Conservation (phyloP, 64 coral and sea anemone genomes). For the Montipora foliosa region DNA sequence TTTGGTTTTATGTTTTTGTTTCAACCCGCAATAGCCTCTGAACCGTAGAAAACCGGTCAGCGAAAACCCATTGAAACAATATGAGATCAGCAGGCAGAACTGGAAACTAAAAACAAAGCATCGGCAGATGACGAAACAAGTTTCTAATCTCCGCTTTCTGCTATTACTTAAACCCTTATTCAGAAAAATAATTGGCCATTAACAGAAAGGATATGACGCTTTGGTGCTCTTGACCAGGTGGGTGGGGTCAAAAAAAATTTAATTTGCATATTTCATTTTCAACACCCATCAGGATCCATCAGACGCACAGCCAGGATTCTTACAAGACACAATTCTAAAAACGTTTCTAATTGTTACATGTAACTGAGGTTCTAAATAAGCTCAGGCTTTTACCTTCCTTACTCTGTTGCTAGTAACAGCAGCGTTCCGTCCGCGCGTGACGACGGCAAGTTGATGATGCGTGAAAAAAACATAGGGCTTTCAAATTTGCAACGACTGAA, state of each 20-base stretch:
- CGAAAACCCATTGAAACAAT: background rate
- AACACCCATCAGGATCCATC: background rate
- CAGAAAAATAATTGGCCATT: background rate
- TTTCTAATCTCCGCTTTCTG: constrained; percentile 1
- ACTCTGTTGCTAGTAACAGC: background rate
- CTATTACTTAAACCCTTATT: background rate
- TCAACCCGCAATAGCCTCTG: background rate
- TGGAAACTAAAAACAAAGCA: background rate
- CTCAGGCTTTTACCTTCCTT: background rate
- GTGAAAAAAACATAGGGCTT: background rate
- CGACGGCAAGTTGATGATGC: background rate
- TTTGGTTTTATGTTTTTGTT: background rate
- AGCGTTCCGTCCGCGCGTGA: background rate
- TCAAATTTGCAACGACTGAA: background rate
- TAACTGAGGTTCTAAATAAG: background rate
- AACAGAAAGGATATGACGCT: background rate
- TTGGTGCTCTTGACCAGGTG: background rate
- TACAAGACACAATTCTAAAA: background rate
- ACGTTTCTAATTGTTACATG: background rate
- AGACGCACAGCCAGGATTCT: background rate
- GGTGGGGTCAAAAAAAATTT: background rate
- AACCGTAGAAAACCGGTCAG: background rate
- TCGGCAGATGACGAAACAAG: constrained; percentile 13
- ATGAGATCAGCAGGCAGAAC: constrained; percentile 1
- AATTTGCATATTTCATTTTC: constrained; percentile 29